Evolutionary conservation across 64 coral and sea anemone species (phyloP).

Genomic region (Pocillopora damicornis): DNA sequence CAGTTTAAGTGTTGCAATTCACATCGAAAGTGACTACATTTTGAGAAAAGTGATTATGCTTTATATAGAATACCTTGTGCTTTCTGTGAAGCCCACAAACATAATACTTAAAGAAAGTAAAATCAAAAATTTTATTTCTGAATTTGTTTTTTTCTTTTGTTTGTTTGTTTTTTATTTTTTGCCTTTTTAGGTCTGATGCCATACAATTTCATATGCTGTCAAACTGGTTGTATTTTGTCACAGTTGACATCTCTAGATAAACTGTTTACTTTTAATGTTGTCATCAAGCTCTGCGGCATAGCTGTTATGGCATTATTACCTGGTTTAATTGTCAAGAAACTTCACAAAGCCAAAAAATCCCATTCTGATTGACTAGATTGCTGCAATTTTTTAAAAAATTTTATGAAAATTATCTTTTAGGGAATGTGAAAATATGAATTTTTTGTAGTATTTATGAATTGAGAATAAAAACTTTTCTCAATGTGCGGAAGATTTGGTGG

Average conservation of each 20-base stretch:
- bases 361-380: conserved; percentile 8
- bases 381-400: not conserved
- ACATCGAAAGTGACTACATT: not conserved
- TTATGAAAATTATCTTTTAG: not conserved
- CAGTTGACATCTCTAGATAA: conserved; percentile 80
- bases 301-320: conserved; percentile 83
- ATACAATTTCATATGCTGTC: conserved; percentile 98
- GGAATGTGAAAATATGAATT: not conserved
- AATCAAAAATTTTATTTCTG: not conserved
- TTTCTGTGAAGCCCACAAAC: too few relatives aligned
- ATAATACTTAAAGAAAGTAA: too few relatives aligned
- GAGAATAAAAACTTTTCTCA: too few relatives aligned
- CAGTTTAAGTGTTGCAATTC: too few relatives aligned
- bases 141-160: not conserved
- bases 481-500: too few relatives aligned
- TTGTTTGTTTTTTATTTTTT: not conserved
- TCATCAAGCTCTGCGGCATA: conserved; percentile 77
- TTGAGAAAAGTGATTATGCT: too few relatives aligned
- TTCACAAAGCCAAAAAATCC: conserved; percentile 46
- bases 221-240: conserved; percentile 88
- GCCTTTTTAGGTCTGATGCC: conserved; percentile 81
- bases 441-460: too few relatives aligned
- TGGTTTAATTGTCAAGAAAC: conserved; percentile 69
- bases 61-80: too few relatives aligned
- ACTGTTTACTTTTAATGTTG: conserved; percentile 73